phyloP scores from a whole-genome alignment of 2,797 vertebrate genomes.

The Poecilia gillii region DNA sequence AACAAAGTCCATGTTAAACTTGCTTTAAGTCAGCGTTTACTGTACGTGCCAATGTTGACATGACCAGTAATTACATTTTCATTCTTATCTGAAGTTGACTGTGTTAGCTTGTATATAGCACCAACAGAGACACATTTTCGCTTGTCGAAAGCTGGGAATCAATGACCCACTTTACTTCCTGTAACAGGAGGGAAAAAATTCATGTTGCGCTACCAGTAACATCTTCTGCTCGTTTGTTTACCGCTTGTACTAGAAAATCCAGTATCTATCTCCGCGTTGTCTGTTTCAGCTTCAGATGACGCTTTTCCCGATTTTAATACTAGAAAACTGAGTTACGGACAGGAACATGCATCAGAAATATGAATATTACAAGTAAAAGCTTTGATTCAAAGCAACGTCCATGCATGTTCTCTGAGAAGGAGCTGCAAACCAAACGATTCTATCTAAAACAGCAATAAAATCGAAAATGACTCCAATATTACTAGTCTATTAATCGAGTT shows the following conservation, averaged over 20 bases:
- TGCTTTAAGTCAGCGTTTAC: background rate
- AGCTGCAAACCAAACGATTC: background rate
- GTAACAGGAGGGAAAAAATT: background rate
- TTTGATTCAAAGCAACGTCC: background rate
- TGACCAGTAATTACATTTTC: background rate
- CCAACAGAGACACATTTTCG: background rate
- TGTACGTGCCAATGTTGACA: too few relatives aligned
- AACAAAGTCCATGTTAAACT: background rate
- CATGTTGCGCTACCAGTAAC: background rate
- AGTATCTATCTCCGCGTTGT: background rate
- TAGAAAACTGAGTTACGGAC: background rate
- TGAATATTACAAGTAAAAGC: background rate
- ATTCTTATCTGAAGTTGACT: background rate
- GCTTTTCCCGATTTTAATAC: background rate
- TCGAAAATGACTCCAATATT: too few relatives aligned
- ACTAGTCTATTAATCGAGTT: too few relatives aligned
- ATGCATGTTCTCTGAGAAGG: background rate
- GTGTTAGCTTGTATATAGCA: background rate
- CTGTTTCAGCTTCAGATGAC: background rate
- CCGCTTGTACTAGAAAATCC: background rate
- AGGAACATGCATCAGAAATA: background rate
- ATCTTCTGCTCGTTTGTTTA: background rate
- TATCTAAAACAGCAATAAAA: background rate
- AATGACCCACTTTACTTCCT: slow-evolving; percentile 1
- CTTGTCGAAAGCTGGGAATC: background rate